Base-by-base conservation (phyloP, 1,140 invertebrate genomes). In the Ceratina calcarata region DNA sequence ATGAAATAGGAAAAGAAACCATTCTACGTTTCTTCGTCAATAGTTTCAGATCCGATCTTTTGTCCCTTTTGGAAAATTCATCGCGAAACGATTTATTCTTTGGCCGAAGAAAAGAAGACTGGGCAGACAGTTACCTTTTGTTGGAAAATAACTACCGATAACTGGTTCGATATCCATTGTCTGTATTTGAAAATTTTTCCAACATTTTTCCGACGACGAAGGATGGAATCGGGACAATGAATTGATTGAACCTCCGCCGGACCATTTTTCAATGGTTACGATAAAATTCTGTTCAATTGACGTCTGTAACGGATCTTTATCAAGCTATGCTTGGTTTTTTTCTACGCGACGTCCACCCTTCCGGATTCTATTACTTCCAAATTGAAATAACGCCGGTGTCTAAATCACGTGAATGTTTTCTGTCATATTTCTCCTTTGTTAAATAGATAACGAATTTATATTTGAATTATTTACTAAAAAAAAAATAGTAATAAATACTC, bases 201-300 rank as follows among this genome's bases (percentile, higher is more conserved):
- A 53, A 22, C 49, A 16, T 32, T 64, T 53, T 64, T 20, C 12
- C n/a, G 37, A 53, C 22, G 58, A 6, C 7, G 13, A 73, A 37
- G 24, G 24, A 27, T 45, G 10, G 37, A 45, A 45, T 10, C 24
- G 22, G n/a, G 2, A 32, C 37, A 61, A 61, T 62, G 45, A 24
- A 72, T 72, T 20, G 58, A 72, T 62, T 20, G 37, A 62, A 62
- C 57, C 16, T 62, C 24, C 45, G 10, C 27, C 16, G 18, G 22
- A 49, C 22, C 70, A 72, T 49, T 72, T 72, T 62, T 62, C 70
- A 72, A 62, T 61, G 45, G 70, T 51, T n/a, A 27, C 70, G 58
- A 62, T 72, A 62, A 72, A 72, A 62, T 61, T 75, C 62, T 45
- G 20, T 6, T 57, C 53, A 15, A 58, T 16, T n/a, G 51, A 27